A percentile compares a stretch with the other conserved stretches of the same genome.
phyloP scores from a whole-genome alignment of 1,140 invertebrate species.

The Diorhabda elongata region DNA sequence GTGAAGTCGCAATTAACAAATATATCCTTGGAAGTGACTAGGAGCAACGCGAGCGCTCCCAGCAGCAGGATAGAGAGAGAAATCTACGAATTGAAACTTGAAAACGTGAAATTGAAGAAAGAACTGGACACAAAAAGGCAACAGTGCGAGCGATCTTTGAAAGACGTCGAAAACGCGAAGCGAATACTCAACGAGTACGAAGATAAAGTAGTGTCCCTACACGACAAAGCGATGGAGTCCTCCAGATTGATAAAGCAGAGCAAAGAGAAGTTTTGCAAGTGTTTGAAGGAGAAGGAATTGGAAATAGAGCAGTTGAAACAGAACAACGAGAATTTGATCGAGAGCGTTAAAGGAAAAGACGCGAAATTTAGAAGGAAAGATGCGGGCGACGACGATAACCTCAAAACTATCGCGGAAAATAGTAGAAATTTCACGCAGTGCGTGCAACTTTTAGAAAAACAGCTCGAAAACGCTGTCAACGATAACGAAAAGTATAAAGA shows the following conservation, averaged over 20 bases:
- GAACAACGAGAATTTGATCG: slow-evolving; percentile 20
- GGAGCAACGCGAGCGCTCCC: background rate
- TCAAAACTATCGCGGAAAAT: slow-evolving; percentile 19
- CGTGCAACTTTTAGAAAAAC: slow-evolving; percentile 22
- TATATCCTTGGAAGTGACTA: slow-evolving; percentile 1
- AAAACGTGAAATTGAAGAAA: slow-evolving; percentile 20
- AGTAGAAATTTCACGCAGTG: slow-evolving; percentile 24
- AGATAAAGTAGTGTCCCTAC: slow-evolving; percentile 28
- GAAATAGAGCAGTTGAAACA: slow-evolving; percentile 25
- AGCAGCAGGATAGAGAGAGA: background rate
- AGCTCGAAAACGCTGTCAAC: slow-evolving; percentile 13
- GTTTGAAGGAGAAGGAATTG: slow-evolving; percentile 26
- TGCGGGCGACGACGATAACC: slow-evolving; percentile 19
- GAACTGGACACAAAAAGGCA: slow-evolving; percentile 29
- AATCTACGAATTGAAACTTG: slow-evolving; percentile 10
- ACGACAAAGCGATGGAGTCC: slow-evolving; percentile 30
- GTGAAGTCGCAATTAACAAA: slow-evolving; percentile 26
- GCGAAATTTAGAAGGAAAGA: slow-evolving; percentile 5
- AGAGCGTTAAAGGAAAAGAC: slow-evolving; percentile 14
- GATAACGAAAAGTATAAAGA: slow-evolving; percentile 22
- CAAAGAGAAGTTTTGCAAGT: slow-evolving; percentile 33
- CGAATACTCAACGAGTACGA: slow-evolving; percentile 31
- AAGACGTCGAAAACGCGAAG: slow-evolving; percentile 25
- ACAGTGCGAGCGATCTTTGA: slow-evolving; percentile 22
- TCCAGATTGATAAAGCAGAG: slow-evolving; percentile 34